Evolutionary conservation across 2,888 invertebrate species (phyloP).

Genomic region (Epiperipatus broadwayi): DNA sequence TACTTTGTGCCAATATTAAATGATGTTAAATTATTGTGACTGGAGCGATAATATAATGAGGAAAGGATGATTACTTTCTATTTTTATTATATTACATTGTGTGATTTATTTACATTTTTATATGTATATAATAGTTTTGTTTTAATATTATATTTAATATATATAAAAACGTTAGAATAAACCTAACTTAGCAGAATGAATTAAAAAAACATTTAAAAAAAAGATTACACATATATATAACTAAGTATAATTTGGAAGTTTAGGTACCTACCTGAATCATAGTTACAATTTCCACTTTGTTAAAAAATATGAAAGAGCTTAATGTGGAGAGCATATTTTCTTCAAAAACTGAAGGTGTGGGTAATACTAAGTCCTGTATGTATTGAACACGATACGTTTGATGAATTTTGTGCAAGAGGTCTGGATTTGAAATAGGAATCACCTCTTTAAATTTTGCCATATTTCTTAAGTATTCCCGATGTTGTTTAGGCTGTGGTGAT

Average conservation of each 20-base stretch:
- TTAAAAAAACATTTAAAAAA: no score
- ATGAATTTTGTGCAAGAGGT: constrained; percentile 91
- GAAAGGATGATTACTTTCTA: no score
- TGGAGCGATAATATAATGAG: no score
- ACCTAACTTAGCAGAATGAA: no score
- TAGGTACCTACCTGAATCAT: constrained; percentile 44
- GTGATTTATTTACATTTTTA: no score
- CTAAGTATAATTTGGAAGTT: not conserved
- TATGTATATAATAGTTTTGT: no score
- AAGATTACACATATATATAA: constrained; percentile 4
- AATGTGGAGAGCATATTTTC: constrained; percentile 94
- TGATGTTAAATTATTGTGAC: no score
- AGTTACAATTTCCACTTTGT: constrained; percentile 97
- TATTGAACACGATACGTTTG: constrained; percentile 99
- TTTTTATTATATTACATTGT: no score
- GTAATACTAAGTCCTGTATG: constrained; percentile 88
- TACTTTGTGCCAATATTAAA: no score
- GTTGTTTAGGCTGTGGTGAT: constrained; percentile 60
- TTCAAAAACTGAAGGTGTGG: constrained; percentile 95
- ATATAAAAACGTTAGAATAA: no score
- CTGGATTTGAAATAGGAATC: constrained; percentile 82
- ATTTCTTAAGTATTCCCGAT: constrained; percentile 83
- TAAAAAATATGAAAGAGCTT: constrained; percentile 97
- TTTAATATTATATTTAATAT: no score
- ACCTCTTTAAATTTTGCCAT: constrained; percentile 48